Percentiles rank a stretch among this genome's conserved stretches.
Evolutionary conservation across 2,797 vertebrate species (phyloP).

Genomic region (Okamejei kenojei): DNA sequence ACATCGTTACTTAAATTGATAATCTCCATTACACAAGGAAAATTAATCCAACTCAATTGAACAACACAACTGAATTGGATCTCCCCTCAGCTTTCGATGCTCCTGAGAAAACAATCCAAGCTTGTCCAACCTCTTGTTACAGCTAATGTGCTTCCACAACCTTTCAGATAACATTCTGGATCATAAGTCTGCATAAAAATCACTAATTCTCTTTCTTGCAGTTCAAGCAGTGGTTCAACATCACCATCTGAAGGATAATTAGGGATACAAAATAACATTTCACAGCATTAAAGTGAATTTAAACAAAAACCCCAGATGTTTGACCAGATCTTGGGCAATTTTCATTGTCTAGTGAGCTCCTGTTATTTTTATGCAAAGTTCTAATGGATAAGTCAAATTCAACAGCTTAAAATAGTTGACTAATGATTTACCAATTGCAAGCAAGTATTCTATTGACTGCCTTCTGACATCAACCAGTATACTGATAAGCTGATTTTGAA

Average conservation of each 20-base stretch:
- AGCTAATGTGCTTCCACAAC: background rate
- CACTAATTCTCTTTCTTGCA: background rate
- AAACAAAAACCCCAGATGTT: no score
- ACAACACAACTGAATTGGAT: no score
- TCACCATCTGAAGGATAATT: no score
- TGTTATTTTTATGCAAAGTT: background rate
- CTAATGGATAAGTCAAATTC: background rate
- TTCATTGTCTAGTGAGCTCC: background rate
- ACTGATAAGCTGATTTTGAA: slow-evolving; percentile 4
- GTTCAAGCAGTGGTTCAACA: background rate
- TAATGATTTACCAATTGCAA: slow-evolving; percentile 17
- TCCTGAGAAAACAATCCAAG: no score
- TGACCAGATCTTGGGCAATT: background rate
- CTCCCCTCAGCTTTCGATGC: no score
- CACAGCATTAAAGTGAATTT: no score
- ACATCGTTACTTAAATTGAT: background rate
- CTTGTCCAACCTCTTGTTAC: no score
- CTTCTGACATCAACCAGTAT: slow-evolving; percentile 11
- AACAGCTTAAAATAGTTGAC: background rate
- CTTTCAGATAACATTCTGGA: background rate
- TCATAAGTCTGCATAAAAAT: background rate
- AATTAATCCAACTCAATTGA: background rate
- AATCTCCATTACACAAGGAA: background rate
- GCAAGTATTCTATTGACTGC: background rate
- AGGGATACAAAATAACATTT: no score